Percentiles rank a stretch among this genome's conserved stretches.
Conservation (phyloP, 2,797 vertebrate species). For the Alcedo quadribrachys region DNA sequence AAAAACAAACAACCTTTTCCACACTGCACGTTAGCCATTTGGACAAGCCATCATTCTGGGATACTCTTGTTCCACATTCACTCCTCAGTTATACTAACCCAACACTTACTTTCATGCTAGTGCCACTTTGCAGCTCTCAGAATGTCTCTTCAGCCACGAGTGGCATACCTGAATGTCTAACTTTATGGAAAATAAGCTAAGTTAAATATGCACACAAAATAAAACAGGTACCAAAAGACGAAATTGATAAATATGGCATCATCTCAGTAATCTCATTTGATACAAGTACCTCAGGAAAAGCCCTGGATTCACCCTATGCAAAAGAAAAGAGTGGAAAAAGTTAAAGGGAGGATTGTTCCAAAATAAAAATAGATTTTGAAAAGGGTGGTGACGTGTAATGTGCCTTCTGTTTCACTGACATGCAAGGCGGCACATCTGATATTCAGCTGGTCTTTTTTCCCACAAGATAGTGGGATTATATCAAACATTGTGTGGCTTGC, state of each 20-base stretch:
- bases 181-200: background rate
- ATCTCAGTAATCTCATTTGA: background rate
- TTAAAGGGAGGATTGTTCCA: background rate
- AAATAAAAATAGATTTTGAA: conserved; percentile 16
- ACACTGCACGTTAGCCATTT: background rate
- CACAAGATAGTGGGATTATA: conserved; percentile 51
- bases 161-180: background rate
- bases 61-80: background rate
- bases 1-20: background rate
- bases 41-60: background rate
- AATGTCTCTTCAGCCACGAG: background rate
- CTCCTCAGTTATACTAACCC: background rate
- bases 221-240: background rate
- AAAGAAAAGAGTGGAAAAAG: background rate
- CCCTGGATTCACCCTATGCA: background rate
- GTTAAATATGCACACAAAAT: background rate
- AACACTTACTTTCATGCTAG: background rate
- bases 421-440: conserved; percentile 56
- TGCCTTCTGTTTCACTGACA: conserved; percentile 39
- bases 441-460: conserved; percentile 22
- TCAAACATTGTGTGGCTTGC: conserved; percentile 8
- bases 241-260: background rate
- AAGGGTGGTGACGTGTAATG: conserved; percentile 14
- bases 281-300: background rate
- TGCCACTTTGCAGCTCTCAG: background rate